A percentile compares a stretch with the other conserved stretches of the same genome.
phyloP scores from a whole-genome alignment of 1,140 invertebrate genomes.

The Oryzaephilus surinamensis region DNA sequence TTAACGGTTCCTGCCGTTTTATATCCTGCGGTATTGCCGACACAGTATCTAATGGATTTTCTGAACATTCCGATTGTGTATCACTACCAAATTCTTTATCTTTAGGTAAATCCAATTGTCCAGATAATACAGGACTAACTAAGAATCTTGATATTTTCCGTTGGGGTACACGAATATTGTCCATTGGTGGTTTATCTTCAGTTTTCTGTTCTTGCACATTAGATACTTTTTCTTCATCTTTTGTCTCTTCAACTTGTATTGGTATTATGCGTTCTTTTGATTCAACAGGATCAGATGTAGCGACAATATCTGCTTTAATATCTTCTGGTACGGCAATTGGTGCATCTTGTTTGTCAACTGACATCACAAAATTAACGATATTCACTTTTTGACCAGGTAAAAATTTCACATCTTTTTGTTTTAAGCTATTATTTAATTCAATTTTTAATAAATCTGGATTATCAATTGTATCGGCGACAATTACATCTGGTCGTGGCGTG shows the following conservation, averaged over 20 bases:
- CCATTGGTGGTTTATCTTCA: background rate
- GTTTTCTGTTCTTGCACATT: conserved; percentile 9
- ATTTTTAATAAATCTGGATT: conserved; percentile 20
- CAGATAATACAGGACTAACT: conserved; percentile 60
- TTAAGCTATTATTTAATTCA: conserved; percentile 25
- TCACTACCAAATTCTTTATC: conserved; percentile 22
- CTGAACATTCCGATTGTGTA: no score
- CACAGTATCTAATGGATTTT: background rate
- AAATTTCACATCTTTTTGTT: conserved; percentile 19
- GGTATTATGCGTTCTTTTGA: conserved; percentile 27
- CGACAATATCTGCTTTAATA: no score
- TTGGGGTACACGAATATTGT: no score
- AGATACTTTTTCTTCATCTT: background rate
- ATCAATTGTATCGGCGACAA: no score
- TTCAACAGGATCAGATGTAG: no score
- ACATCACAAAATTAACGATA: no score
- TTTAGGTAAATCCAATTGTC: conserved; percentile 36
- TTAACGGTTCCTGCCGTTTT: background rate
- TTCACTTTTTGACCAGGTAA: conserved; percentile 29
- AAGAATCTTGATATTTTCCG: conserved; percentile 69
- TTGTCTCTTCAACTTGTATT: conserved; percentile 6
- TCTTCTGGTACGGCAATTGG: no score
- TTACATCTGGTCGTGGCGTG: no score
- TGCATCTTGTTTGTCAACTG: no score
- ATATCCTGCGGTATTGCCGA: background rate